These are phyloP conservation scores for Eugnorisma glareosa DNA, from an alignment of 2,888 invertebrate species.

Conservation along the genomic window DNA sequence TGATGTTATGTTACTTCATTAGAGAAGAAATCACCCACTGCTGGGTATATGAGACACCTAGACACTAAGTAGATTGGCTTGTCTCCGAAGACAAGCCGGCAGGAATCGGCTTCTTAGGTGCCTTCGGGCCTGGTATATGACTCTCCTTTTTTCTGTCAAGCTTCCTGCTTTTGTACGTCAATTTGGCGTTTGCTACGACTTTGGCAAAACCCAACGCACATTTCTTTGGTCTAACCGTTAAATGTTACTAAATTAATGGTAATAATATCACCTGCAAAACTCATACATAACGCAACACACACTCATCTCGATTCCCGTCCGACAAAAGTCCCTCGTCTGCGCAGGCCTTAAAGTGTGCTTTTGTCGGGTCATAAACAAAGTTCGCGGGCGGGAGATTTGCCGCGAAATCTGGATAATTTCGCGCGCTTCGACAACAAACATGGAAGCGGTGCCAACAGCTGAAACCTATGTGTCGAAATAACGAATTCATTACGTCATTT, in stretches of 20 bases:
- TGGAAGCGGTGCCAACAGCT: slow-evolving; percentile 73
- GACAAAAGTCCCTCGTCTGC: not conserved
- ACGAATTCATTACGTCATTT: slow-evolving; percentile 76
- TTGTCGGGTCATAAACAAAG: slow-evolving; percentile 80
- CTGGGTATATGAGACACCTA: too few species aligned
- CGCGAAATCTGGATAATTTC: slow-evolving; percentile 88
- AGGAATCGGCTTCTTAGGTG: too few species aligned
- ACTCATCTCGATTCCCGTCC: not conserved
- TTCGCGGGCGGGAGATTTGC: slow-evolving; percentile 72
- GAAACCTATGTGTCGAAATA: slow-evolving; percentile 79
- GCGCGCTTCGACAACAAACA: slow-evolving; percentile 84
- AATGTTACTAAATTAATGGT: not conserved
- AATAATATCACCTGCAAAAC: not conserved
- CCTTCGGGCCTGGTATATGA: too few species aligned
- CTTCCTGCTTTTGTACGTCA: not conserved
- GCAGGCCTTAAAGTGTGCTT: slow-evolving; percentile 62
- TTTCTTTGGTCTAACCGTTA: not conserved
- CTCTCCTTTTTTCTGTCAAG: not conserved
- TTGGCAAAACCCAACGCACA: not conserved
- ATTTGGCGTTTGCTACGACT: not conserved
- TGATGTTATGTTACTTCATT: not conserved
- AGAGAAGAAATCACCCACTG: not conserved
- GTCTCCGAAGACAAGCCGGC: too few species aligned
- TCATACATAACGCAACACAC: not conserved
- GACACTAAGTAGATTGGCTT: too few species aligned